phyloP scores from a whole-genome alignment of 2,113 vertebrate genomes.

The Scomber japonicus region DNA sequence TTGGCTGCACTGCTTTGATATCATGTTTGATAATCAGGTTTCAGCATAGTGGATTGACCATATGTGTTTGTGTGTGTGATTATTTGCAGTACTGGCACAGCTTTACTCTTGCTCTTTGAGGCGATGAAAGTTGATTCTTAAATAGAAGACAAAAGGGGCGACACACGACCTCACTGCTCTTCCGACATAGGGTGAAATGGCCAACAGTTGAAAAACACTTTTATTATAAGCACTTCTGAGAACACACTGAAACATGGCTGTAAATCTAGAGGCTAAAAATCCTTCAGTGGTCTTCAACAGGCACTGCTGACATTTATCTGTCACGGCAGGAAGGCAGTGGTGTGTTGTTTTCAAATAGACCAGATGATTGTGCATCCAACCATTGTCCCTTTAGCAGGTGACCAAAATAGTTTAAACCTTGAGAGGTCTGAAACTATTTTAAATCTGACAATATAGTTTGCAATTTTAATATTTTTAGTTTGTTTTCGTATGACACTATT shows the following conservation, averaged over 20 bases:
- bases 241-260: not conserved
- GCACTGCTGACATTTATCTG: constrained; percentile 54
- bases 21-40: constrained; percentile 8
- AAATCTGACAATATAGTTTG: not conserved
- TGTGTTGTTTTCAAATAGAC: not conserved
- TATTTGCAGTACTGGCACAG: no score
- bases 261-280: constrained; percentile 2
- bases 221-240: not conserved
- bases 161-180: not conserved
- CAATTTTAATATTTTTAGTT: not conserved
- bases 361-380: not conserved
- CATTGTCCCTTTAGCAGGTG: constrained; percentile 23
- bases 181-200: not conserved
- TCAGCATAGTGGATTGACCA: constrained; percentile 4
- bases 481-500: not conserved
- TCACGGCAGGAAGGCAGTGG: constrained; percentile 23
- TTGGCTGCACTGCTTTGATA: not conserved
- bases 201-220: not conserved
- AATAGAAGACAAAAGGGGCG: constrained; percentile 17
- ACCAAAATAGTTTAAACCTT: constrained; percentile 27
- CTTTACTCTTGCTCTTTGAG: not conserved
- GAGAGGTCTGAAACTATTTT: not conserved
- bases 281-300: not conserved
- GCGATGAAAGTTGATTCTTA: constrained; percentile 10
- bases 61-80: not conserved